phyloP scores from a whole-genome alignment of 1,140 invertebrate species.

The Copidosoma floridanum region DNA sequence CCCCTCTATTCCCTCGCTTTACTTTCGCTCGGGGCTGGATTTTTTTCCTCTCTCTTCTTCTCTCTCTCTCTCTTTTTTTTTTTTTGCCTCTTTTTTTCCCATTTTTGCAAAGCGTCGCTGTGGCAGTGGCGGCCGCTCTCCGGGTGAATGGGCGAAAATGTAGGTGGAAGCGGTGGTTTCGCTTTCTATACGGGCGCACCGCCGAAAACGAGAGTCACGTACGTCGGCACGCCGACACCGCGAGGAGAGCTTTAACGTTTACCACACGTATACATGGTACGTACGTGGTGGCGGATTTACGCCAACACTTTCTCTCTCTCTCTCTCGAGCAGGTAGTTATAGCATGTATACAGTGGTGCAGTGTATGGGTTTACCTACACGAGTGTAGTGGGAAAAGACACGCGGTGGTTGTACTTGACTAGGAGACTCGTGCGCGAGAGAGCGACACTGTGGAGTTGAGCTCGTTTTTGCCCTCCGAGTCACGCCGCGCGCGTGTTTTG shows the following conservation, averaged over 20 bases:
- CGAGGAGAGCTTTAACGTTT: slow-evolving; percentile 37
- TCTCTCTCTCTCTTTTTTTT: slow-evolving; percentile 16
- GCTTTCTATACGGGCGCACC: slow-evolving; percentile 51
- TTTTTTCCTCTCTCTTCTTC: slow-evolving; percentile 31
- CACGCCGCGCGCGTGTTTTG: slow-evolving; percentile 12
- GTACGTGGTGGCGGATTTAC: slow-evolving; percentile 20
- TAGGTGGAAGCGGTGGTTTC: slow-evolving; percentile 54
- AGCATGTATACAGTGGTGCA: too few relatives aligned
- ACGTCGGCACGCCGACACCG: slow-evolving; percentile 45
- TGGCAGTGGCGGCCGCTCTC: slow-evolving; percentile 40
- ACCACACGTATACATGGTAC: too few relatives aligned
- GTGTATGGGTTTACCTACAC: too few relatives aligned
- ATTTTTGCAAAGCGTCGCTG: too few relatives aligned
- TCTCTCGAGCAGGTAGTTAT: too few relatives aligned
- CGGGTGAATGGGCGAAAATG: slow-evolving; percentile 55
- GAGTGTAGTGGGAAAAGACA: too few relatives aligned
- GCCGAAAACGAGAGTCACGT: slow-evolving; percentile 56
- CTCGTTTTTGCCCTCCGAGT: not conserved
- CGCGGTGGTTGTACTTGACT: too few relatives aligned
- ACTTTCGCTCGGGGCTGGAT: too few relatives aligned
- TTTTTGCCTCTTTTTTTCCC: too few relatives aligned
- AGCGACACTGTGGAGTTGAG: not conserved
- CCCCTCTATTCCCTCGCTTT: too few relatives aligned
- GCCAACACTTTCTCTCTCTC: not conserved
- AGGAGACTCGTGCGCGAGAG: not conserved